Conservation (phyloP, 2,797 vertebrate species). For the Corythornis leucogaster region DNA sequence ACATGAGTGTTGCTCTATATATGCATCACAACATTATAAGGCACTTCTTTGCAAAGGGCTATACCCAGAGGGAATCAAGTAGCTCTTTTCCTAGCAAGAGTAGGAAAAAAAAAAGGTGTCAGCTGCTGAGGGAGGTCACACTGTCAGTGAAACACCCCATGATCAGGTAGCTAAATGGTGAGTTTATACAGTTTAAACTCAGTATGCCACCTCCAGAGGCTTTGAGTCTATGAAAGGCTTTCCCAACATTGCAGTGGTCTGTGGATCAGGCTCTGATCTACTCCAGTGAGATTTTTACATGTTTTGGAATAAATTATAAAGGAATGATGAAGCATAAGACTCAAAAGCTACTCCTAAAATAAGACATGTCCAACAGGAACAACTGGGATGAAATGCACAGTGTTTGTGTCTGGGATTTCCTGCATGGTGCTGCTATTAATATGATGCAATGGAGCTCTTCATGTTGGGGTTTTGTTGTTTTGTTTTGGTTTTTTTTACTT, state of each 20-base stretch:
- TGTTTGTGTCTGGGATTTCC: not conserved
- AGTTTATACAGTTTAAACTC: not conserved
- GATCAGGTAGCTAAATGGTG: not conserved
- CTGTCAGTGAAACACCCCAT: not conserved
- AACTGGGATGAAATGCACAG: not conserved
- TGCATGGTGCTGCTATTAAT: not conserved
- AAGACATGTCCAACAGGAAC: not conserved
- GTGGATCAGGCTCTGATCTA: not conserved
- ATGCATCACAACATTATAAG: not conserved
- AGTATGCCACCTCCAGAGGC: not conserved
- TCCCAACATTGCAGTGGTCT: not conserved
- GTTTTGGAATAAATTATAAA: not conserved
- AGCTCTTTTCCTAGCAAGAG: not conserved
- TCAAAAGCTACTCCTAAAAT: not conserved
- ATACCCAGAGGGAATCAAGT: not conserved
- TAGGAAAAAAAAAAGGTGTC: not conserved
- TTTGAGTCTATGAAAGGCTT: not conserved
- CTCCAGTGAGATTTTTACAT: not conserved
- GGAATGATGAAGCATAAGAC: not conserved
- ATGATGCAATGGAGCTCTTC: not conserved
- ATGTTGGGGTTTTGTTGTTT: not conserved
- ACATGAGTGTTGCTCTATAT: not conserved
- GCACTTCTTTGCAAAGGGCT: not conserved
- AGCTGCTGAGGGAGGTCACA: fast-evolving
- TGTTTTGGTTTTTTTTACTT: not conserved